A percentile compares a stretch with the other conserved stretches of the same genome.
Conservation (phyloP, 1,140 invertebrate genomes). For the Micrasema minimum region DNA sequence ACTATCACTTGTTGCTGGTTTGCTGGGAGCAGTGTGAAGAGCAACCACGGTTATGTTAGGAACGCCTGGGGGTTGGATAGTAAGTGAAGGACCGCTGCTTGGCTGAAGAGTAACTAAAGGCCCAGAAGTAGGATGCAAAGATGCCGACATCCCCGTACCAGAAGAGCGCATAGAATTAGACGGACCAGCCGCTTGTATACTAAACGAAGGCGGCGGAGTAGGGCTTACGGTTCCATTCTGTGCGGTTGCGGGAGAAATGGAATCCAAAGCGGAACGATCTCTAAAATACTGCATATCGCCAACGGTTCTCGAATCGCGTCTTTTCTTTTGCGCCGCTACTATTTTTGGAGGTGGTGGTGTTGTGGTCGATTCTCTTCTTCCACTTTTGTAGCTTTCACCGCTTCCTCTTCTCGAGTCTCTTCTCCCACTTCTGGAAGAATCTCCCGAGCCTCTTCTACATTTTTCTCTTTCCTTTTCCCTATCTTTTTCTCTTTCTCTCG, state of each 20-base stretch:
- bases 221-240: slow-evolving; percentile 40
- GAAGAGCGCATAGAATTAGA: slow-evolving; percentile 83
- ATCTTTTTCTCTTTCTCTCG: slow-evolving; percentile 61
- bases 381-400: slow-evolving; percentile 61
- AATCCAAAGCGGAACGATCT: slow-evolving; percentile 43
- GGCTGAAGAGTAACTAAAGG: slow-evolving; percentile 61
- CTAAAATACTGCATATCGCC: slow-evolving; percentile 53
- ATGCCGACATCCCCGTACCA: slow-evolving; percentile 64
- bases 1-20: slow-evolving; percentile 59
- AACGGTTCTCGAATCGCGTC: slow-evolving; percentile 68
- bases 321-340: slow-evolving; percentile 71
- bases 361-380: slow-evolving; percentile 73
- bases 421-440: slow-evolving; percentile 59
- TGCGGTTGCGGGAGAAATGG: slow-evolving; percentile 30
- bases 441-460: slow-evolving; percentile 67
- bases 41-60: slow-evolving; percentile 48
- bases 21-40: slow-evolving; percentile 45
- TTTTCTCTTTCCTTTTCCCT: slow-evolving; percentile 60
- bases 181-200: slow-evolving; percentile 65
- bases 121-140: slow-evolving; percentile 58
- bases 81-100: slow-evolving; percentile 64
- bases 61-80: slow-evolving; percentile 55
- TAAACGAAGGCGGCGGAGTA: slow-evolving; percentile 49
- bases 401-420: slow-evolving; percentile 58
- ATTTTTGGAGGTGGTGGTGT: slow-evolving; percentile 70